Conservation (phyloP, 2,797 vertebrate genomes). For the Enoplosus armatus region DNA sequence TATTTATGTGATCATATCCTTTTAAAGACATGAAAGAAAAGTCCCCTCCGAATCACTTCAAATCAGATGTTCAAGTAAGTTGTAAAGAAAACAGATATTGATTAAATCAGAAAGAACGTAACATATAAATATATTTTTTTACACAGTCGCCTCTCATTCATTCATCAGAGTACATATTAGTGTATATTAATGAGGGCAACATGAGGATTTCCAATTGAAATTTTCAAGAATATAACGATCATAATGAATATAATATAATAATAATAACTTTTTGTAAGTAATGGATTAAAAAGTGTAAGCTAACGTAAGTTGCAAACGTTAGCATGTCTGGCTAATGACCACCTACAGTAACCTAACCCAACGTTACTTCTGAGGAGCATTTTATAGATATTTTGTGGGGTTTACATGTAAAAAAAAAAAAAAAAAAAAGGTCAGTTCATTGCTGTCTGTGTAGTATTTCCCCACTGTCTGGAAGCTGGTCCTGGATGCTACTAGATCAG, state of each 20-base stretch:
- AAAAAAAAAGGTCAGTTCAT: neutral
- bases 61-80: neutral
- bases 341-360: neutral
- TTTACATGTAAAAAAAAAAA: neutral
- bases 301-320: too few relatives aligned
- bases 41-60: neutral
- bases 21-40: constrained; percentile 45
- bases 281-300: neutral
- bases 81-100: neutral
- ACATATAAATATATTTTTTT: neutral
- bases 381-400: neutral
- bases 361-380: too few relatives aligned
- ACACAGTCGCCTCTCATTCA: neutral
- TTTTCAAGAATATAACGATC: neutral
- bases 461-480: neutral
- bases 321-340: neutral
- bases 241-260: neutral
- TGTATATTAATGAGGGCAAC: neutral
- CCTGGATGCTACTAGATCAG: neutral
- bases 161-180: neutral
- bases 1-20: constrained; percentile 66
- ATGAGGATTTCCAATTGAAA: neutral
- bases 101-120: neutral
- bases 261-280: too few relatives aligned
- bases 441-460: too few relatives aligned